Base-by-base conservation (phyloP, 2,797 vertebrate genomes). In the Lacerta bilineata region DNA sequence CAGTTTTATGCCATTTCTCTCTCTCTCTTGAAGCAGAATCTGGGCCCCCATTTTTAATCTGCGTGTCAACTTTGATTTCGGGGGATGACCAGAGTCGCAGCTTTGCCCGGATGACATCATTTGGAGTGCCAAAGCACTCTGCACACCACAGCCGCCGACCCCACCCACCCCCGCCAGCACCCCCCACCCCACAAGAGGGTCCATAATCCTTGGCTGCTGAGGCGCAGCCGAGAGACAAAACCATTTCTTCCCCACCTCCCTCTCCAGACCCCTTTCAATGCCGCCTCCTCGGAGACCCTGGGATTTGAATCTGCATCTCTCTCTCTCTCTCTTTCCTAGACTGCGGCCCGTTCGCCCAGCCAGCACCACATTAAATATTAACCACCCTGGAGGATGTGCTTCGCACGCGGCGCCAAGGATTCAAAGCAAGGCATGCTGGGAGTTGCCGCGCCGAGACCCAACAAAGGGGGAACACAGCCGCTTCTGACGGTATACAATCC, bases 301-400 rank as follows among this genome's bases (percentile, higher is more conserved):
- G 66, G 43, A 59, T 80, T 71, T 59, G 66, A n/a, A 11, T 50
- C 13, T 33, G 33, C 33, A 33, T 39, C 39, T 39, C 39, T 39
- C 41, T 41, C 41, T 41, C 50, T 50, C 50, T 50, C 13, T 55
- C 85, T 72, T 64, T 23, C 46, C 74, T 23, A 23, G 46, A 18
- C 3, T 36, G 41, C 20, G 6, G 36, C 7, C 55, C 4, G 41
- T 18, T 59, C 4, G 2, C 11, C 13, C 2, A 17, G 64, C 66
- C 41, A 76, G 77, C 66, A 72, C 15, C 15, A 36, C 79, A 87
- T 87, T 81, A 87, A 87, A 87, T 87, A 87, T 87, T 87, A 87
- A 87, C 68, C 68, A 13, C 36, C 36, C 10, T 7, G 6, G 27
- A 39, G 29, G 79, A 61, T 20, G 69, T 11, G n/a, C 3, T 64